These are phyloP conservation scores for Peromyscus eremicus DNA, from an alignment of 2,797 vertebrate species.

Conservation along the genomic window DNA sequence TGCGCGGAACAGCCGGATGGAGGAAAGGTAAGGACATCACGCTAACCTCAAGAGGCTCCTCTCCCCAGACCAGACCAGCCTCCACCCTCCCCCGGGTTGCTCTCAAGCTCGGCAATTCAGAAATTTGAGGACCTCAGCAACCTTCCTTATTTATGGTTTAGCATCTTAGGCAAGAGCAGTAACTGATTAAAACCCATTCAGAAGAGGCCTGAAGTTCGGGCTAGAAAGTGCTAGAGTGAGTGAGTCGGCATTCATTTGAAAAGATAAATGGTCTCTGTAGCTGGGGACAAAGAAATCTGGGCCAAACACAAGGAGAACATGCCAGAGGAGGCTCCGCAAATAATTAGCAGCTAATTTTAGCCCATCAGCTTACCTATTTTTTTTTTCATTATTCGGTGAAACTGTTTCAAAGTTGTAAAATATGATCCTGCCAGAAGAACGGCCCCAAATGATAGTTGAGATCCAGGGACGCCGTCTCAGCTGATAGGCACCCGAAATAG, in stretches of 20 bases:
- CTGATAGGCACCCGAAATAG: background rate
- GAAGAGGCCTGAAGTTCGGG: slow-evolving; percentile 44
- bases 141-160: slow-evolving; percentile 31
- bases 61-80: too few relatives aligned
- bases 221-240: slow-evolving; percentile 35
- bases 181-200: slow-evolving; percentile 8
- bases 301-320: slow-evolving; percentile 57
- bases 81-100: background rate
- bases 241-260: slow-evolving; percentile 51
- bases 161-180: slow-evolving; percentile 27
- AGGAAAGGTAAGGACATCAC: background rate
- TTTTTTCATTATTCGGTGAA: slow-evolving; percentile 60
- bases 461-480: background rate
- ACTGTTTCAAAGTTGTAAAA: slow-evolving; percentile 66
- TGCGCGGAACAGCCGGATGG: background rate
- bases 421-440: slow-evolving; percentile 41
- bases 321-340: slow-evolving; percentile 57
- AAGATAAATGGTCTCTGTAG: slow-evolving; percentile 71
- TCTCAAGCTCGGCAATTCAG: background rate
- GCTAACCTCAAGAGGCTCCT: background rate
- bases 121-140: background rate
- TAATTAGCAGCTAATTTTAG: slow-evolving; percentile 83
- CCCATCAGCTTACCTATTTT: slow-evolving; percentile 72
- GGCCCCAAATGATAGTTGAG: background rate
- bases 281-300: slow-evolving; percentile 75